phyloP scores from a whole-genome alignment of 2,888 invertebrate genomes.

The Poecilus cupreus region DNA sequence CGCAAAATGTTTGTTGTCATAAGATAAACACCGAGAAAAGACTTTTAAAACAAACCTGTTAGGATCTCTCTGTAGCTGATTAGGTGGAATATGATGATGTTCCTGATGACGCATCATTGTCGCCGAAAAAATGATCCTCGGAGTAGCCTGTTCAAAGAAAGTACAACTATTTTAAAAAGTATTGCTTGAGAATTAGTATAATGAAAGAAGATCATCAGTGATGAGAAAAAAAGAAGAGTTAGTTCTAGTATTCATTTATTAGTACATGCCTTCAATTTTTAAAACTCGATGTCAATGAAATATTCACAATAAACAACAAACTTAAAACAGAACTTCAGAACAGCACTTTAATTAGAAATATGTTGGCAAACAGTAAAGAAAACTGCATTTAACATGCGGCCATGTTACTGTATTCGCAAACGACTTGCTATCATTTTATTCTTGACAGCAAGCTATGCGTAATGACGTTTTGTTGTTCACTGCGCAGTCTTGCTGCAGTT shows the following conservation, averaged over 20 bases:
- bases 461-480: slow-evolving; percentile 28
- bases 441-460: slow-evolving; percentile 54
- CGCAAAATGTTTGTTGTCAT: slow-evolving; percentile 37
- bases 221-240: slow-evolving; percentile 27
- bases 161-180: slow-evolving; percentile 37
- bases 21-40: slow-evolving; percentile 12
- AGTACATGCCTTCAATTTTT: slow-evolving; percentile 45
- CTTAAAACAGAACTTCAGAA: slow-evolving; percentile 70
- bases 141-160: slow-evolving; percentile 20
- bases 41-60: slow-evolving; percentile 69
- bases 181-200: slow-evolving; percentile 36
- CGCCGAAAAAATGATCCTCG: slow-evolving; percentile 53
- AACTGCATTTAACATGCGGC: slow-evolving; percentile 89
- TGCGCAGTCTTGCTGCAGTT: slow-evolving; percentile 46
- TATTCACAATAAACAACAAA: slow-evolving; percentile 56
- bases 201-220: slow-evolving; percentile 3
- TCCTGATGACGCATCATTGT: slow-evolving; percentile 73
- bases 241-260: neutral
- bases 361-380: slow-evolving; percentile 89
- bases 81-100: slow-evolving; percentile 81
- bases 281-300: slow-evolving; percentile 47
- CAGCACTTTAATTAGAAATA: slow-evolving; percentile 74
- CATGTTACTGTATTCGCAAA: slow-evolving; percentile 78
- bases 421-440: slow-evolving; percentile 58
- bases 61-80: slow-evolving; percentile 80